Conservation (phyloP, 2,797 vertebrate species). For the Notamacropus eugenii region DNA sequence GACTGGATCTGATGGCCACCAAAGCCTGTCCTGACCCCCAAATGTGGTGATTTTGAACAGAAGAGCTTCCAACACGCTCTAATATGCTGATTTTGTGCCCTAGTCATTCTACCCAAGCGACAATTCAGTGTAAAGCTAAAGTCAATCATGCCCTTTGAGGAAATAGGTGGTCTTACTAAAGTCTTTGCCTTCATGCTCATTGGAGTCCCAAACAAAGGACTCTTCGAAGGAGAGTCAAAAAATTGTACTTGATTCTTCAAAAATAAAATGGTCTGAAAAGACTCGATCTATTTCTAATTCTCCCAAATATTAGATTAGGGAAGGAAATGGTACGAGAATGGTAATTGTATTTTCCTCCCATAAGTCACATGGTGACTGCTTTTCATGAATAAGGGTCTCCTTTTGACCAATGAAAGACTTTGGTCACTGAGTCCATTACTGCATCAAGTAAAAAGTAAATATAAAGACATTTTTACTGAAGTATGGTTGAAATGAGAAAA, state of each 20-base stretch:
- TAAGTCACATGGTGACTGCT: background rate
- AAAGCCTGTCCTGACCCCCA: background rate
- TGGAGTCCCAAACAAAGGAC: background rate
- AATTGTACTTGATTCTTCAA: background rate
- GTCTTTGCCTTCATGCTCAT: background rate
- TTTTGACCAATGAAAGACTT: conserved; percentile 36
- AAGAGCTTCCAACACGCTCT: background rate
- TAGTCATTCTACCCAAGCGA: background rate
- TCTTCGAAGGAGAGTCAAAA: background rate
- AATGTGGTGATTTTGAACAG: background rate
- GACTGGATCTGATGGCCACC: background rate
- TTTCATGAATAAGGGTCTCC: background rate
- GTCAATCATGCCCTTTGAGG: background rate
- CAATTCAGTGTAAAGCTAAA: background rate
- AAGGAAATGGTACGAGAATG: background rate
- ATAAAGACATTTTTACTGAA: background rate
- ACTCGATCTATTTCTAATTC: background rate
- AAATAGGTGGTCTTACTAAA: conserved; percentile 4
- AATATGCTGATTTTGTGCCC: background rate
- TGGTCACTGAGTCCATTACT: background rate
- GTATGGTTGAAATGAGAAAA: conserved; percentile 17
- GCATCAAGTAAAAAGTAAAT: conserved; percentile 16
- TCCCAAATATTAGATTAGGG: background rate
- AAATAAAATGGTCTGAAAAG: background rate
- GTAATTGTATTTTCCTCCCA: conserved; percentile 1